phyloP scores from a whole-genome alignment of 2,113 vertebrate genomes.

The Corythoichthys haematopterus region DNA sequence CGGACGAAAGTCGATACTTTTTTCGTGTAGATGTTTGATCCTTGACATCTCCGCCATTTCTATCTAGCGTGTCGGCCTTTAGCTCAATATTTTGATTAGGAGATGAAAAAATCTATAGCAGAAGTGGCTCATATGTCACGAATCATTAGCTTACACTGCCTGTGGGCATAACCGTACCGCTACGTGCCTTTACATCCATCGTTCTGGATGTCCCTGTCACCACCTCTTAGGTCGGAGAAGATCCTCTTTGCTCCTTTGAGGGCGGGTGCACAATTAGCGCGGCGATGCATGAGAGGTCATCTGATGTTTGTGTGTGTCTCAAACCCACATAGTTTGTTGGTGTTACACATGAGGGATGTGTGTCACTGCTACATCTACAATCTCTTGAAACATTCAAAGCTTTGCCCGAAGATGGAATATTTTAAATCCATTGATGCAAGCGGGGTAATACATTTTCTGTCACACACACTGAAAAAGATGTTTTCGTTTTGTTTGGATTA shows the following conservation, averaged over 20 bases:
- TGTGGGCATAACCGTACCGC: constrained; percentile 44
- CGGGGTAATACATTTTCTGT: constrained; percentile 20
- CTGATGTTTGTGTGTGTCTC: constrained; percentile 15
- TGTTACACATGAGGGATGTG: constrained; percentile 23
- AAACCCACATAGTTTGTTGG: constrained; percentile 25
- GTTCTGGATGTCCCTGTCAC: constrained; percentile 22
- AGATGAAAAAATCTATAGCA: constrained; percentile 56
- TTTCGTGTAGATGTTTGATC: constrained; percentile 13
- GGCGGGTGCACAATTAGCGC: neutral
- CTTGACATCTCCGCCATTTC: constrained; percentile 12
- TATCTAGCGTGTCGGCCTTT: constrained; percentile 14
- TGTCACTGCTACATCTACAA: constrained; percentile 14
- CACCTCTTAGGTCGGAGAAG: constrained; percentile 18
- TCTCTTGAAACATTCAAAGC: constrained; percentile 6
- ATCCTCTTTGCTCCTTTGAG: constrained; percentile 15
- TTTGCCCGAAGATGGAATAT: constrained; percentile 5
- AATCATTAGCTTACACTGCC: constrained; percentile 46
- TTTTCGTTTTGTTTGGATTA: constrained; percentile 11
- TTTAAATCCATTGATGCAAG: constrained; percentile 26
- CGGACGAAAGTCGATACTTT: neutral
- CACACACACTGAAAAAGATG: constrained; percentile 21
- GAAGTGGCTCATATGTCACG: constrained; percentile 52
- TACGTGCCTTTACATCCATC: constrained; percentile 42
- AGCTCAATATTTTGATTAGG: constrained; percentile 49
- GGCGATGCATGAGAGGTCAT: neutral